These are phyloP conservation scores for Hipposideros larvatus DNA, from an alignment of 2,797 vertebrate species.

Conservation along the genomic window DNA sequence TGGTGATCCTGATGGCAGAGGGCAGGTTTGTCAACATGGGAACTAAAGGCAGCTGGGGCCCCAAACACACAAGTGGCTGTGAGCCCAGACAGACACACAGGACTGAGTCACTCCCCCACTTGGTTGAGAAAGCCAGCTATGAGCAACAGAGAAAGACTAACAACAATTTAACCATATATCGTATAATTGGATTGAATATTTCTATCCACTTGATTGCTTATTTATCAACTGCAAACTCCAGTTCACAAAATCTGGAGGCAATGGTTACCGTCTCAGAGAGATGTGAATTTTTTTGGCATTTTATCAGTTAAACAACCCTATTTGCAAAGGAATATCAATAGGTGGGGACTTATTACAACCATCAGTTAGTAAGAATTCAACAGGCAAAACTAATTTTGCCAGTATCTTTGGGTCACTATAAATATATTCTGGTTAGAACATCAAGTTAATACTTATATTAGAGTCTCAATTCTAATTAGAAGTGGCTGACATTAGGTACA, in stretches of 20 bases:
- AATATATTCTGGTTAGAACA: background rate
- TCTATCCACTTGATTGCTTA: background rate
- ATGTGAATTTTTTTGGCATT: background rate
- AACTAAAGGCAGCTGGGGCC: background rate
- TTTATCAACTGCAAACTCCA: background rate
- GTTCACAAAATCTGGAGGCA: background rate
- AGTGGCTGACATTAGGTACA: background rate
- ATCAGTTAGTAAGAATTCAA: slow-evolving; percentile 7
- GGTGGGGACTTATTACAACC: background rate
- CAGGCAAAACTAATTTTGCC: background rate
- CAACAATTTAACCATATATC: background rate
- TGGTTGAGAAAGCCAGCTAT: slow-evolving; percentile 14
- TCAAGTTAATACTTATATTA: background rate
- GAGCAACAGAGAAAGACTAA: background rate
- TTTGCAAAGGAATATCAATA: background rate
- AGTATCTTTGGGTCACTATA: background rate
- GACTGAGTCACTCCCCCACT: background rate
- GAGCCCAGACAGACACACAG: background rate
- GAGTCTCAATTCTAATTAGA: background rate
- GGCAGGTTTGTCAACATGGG: accelerated
- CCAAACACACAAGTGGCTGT: background rate
- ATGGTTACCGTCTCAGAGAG: background rate
- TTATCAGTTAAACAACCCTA: background rate
- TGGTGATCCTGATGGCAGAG: background rate
- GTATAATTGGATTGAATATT: background rate